Evolutionary conservation across 2,797 vertebrate species (phyloP).

Genomic region (Simalia tracyae): DNA sequence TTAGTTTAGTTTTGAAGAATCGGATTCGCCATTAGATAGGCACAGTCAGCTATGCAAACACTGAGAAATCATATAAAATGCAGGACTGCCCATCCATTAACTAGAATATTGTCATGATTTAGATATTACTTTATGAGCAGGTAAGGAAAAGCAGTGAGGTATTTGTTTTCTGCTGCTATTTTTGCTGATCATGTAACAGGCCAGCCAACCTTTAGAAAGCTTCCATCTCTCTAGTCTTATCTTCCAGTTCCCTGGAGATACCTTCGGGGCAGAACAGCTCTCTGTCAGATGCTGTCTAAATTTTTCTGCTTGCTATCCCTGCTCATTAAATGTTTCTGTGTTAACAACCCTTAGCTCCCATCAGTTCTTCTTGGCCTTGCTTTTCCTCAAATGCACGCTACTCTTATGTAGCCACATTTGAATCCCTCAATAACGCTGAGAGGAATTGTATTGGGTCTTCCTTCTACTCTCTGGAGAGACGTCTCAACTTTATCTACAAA

Average conservation of each 20-base stretch:
- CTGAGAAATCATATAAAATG: not conserved
- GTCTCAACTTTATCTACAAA: conserved; percentile 49
- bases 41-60: not conserved
- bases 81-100: not conserved
- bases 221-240: not conserved
- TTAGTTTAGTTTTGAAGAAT: not conserved
- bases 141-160: not conserved
- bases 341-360: conserved; percentile 44
- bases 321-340: conserved; percentile 26
- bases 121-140: not conserved
- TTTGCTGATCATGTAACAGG: not conserved
- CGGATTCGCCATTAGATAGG: not conserved
- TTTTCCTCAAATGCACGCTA: conserved; percentile 46
- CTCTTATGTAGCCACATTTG: conserved; percentile 43
- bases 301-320: conserved; percentile 32
- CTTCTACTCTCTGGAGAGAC: conserved; percentile 49
- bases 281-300: conserved; percentile 2
- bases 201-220: too few relatives aligned
- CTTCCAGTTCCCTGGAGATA: not conserved
- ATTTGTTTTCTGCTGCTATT: not conserved
- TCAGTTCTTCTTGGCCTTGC: conserved; percentile 44
- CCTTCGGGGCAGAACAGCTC: not conserved
- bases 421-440: conserved; percentile 49
- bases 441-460: conserved; percentile 40
- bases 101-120: not conserved